Percentiles rank a stretch among this genome's conserved stretches.
Conservation (phyloP, 2,797 vertebrate species). For the Anguilla megastoma region DNA sequence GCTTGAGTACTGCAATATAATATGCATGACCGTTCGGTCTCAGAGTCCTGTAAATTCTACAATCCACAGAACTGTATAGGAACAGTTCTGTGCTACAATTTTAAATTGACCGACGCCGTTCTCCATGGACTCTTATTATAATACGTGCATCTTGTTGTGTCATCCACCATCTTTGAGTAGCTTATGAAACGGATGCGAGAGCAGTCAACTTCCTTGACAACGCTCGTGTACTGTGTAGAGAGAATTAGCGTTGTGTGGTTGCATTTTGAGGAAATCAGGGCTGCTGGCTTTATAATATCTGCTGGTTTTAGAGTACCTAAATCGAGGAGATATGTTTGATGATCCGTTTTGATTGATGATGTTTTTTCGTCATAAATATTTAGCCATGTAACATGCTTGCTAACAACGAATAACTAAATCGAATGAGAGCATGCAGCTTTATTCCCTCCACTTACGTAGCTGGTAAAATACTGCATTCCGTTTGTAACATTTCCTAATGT, state of each 20-base stretch:
- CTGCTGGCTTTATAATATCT: not conserved
- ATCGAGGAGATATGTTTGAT: not conserved
- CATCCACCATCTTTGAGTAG: too few species aligned
- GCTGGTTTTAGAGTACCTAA: not conserved
- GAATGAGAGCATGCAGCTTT: not conserved
- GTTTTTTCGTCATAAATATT: not conserved
- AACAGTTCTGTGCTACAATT: too few species aligned
- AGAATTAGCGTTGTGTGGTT: not conserved
- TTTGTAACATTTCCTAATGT: not conserved
- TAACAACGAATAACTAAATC: not conserved
- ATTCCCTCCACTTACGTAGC: not conserved
- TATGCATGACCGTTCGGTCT: too few species aligned
- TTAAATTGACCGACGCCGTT: too few species aligned
- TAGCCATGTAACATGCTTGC: not conserved
- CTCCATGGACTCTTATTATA: too few species aligned
- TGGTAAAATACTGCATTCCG: not conserved
- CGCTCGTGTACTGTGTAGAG: conserved; percentile 35
- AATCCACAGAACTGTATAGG: too few species aligned
- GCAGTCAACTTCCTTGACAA: conserved; percentile 62
- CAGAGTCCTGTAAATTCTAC: too few species aligned
- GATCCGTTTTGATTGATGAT: not conserved
- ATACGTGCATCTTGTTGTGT: too few species aligned
- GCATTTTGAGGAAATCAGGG: not conserved
- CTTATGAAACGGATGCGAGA: conserved; percentile 53
- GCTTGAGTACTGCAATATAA: too few species aligned